phyloP scores from a whole-genome alignment of 2,888 invertebrate species.

The Desoria tigrina region DNA sequence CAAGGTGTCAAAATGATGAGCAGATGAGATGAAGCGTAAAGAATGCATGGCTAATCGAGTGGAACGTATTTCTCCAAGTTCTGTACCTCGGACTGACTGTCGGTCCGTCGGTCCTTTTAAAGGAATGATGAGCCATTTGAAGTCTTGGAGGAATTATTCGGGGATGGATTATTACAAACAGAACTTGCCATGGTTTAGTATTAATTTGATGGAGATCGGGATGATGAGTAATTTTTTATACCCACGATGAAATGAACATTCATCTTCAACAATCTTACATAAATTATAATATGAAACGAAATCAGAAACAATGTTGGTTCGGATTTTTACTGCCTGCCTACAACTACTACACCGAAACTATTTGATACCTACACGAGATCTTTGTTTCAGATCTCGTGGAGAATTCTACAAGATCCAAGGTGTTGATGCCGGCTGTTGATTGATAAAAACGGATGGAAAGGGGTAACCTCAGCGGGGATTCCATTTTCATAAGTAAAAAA shows the following conservation, averaged over 20 bases:
- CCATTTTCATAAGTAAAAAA: slow-evolving; percentile 22
- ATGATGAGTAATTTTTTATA: slow-evolving; percentile 5
- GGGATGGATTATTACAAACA: background rate
- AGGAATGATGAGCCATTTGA: slow-evolving; percentile 5
- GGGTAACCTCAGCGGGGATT: background rate
- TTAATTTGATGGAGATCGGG: slow-evolving; percentile 4
- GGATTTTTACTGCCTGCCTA: slow-evolving; percentile 5
- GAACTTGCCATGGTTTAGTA: slow-evolving; percentile 3
- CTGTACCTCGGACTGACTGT: background rate
- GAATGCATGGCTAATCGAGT: slow-evolving; percentile 44
- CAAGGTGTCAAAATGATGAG: slow-evolving; percentile 43
- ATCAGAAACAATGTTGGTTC: background rate
- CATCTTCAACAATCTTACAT: background rate
- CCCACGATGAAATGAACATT: slow-evolving; percentile 5
- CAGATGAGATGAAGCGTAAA: slow-evolving; percentile 35
- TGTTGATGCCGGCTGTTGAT: slow-evolving; percentile 38
- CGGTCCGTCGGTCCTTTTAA: slow-evolving; percentile 13
- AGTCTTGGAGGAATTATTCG: background rate
- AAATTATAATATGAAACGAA: no score
- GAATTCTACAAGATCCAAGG: slow-evolving; percentile 22
- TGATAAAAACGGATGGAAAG: slow-evolving; percentile 19
- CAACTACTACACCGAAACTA: no score
- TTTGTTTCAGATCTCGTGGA: slow-evolving; percentile 14
- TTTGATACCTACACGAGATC: background rate
- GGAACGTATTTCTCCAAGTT: slow-evolving; percentile 6